Evolutionary conservation across 92 coral and sea anemone species (phyloP).

Genomic region (Paramuricea clavata): DNA sequence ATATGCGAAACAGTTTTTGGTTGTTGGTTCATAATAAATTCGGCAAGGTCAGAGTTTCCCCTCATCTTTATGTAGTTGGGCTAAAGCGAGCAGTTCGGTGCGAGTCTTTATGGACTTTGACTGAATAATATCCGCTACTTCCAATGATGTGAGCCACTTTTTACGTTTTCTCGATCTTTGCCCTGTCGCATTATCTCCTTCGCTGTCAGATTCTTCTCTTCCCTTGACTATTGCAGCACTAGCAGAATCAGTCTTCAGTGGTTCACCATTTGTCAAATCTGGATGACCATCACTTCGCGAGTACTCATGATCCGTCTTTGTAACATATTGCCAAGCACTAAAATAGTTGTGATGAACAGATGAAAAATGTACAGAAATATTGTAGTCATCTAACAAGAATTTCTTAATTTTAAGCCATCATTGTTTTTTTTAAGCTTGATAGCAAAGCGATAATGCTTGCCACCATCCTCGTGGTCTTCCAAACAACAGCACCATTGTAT

Average conservation of each 20-base stretch:
- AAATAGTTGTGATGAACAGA: slow-evolving; percentile 52
- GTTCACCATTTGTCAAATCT: slow-evolving; percentile 37
- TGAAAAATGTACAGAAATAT: slow-evolving; percentile 55
- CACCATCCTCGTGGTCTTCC: slow-evolving; percentile 27
- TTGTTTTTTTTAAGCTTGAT: slow-evolving; percentile 8
- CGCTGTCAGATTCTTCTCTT: slow-evolving; percentile 8
- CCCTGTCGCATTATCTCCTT: not conserved
- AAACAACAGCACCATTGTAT: slow-evolving; percentile 29
- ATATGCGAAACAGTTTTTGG: slow-evolving; percentile 54
- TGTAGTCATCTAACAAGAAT: not conserved
- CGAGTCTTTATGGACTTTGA: slow-evolving; percentile 52
- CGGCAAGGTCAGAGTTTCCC: slow-evolving; percentile 72
- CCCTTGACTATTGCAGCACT: slow-evolving; percentile 1
- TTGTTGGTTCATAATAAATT: slow-evolving; percentile 71
- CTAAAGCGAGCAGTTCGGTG: slow-evolving; percentile 67
- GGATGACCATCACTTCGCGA: slow-evolving; percentile 41
- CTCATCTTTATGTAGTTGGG: slow-evolving; percentile 61
- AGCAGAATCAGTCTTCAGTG: slow-evolving; percentile 47
- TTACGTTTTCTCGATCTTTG: slow-evolving; percentile 22
- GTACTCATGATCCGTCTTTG: slow-evolving; percentile 31
- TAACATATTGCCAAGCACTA: slow-evolving; percentile 47
- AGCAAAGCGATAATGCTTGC: slow-evolving; percentile 16
- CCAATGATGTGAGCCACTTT: slow-evolving; percentile 35
- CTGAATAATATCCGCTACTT: slow-evolving; percentile 44
- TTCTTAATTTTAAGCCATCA: not conserved